These are phyloP conservation scores for Tineola bisselliella DNA, from an alignment of 2,888 invertebrate genomes.

Conservation along the genomic window DNA sequence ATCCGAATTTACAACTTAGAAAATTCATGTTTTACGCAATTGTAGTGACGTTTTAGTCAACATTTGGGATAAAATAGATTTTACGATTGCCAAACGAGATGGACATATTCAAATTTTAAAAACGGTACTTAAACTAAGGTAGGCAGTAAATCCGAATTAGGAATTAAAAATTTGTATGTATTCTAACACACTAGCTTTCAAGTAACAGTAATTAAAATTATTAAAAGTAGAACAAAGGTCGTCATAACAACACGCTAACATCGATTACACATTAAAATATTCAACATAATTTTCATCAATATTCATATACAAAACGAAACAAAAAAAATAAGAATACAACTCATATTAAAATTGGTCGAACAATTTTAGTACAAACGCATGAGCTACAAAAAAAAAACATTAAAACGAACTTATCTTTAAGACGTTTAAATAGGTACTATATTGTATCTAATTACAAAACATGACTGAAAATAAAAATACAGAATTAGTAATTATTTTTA, in stretches of 20 bases:
- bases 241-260: not conserved
- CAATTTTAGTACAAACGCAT: not conserved
- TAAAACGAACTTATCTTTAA: too few relatives aligned
- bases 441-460: constrained; percentile 15
- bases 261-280: not conserved
- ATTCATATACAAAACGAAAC: not conserved
- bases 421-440: constrained; percentile 17
- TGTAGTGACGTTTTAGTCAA: not conserved
- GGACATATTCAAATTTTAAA: too few relatives aligned
- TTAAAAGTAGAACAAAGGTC: not conserved
- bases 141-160: too few relatives aligned
- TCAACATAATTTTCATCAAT: not conserved
- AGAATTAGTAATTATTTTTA: not conserved
- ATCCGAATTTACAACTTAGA: not conserved
- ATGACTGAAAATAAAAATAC: not conserved
- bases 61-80: not conserved
- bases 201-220: too few relatives aligned
- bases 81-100: too few relatives aligned
- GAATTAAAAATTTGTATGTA: too few relatives aligned
- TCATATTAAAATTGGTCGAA: not conserved
- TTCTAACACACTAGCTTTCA: too few relatives aligned
- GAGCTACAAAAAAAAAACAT: too few relatives aligned
- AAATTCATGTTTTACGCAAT: not conserved
- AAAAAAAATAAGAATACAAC: not conserved
- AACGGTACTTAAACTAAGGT: too few relatives aligned